Base-by-base conservation (phyloP, 2,797 vertebrate species). In the Allobates femoralis region DNA sequence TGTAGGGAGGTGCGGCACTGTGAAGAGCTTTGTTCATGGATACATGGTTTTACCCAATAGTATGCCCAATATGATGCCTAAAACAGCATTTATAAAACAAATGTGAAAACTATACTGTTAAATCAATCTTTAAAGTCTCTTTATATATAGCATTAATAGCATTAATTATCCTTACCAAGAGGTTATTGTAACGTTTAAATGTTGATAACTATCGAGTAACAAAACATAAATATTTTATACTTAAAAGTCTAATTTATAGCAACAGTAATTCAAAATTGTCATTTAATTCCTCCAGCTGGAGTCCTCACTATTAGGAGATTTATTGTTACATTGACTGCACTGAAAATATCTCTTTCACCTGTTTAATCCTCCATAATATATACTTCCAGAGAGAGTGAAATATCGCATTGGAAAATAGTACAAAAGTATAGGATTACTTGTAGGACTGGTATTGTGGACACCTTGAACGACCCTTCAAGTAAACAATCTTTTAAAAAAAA, bases 251-350 rank as follows among this genome's bases (percentile, higher is more conserved):
- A 30, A 67, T 67, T 67, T n/a, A 67, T 32, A 67, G 64, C 30
- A 67, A 67, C 64, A 18, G 28, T 34, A 34, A 19, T 67, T 30
- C 18, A 12, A 67, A 67, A 32, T 16, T 67, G 30, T 14, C 14
- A 5, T 67, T 67, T 34, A 67, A 67, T 67, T 67, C 64, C 30
- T 67, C 30, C 64, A 67, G 64, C 64, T 67, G 64, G 30, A 32
- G 30, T 32, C 64, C 3, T 67, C 5, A 34, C 32, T 28, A 67
- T 67, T 67, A 30, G 30, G 18, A 67, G 64, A 67, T 18, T 66
- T 30, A 66, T 34, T 67, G 16, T 21, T 14, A 0, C 30, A 67
- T 30, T 66, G 26, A 66, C 26, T 30, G 14, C 28, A 30, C 62
- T 66, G 15, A 66, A 66, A 66, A 66, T 30, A 30, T 30, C 62